These are phyloP conservation scores for Microcebus tavaratra DNA, from an alignment of 2,113 vertebrate species.

Conservation along the genomic window DNA sequence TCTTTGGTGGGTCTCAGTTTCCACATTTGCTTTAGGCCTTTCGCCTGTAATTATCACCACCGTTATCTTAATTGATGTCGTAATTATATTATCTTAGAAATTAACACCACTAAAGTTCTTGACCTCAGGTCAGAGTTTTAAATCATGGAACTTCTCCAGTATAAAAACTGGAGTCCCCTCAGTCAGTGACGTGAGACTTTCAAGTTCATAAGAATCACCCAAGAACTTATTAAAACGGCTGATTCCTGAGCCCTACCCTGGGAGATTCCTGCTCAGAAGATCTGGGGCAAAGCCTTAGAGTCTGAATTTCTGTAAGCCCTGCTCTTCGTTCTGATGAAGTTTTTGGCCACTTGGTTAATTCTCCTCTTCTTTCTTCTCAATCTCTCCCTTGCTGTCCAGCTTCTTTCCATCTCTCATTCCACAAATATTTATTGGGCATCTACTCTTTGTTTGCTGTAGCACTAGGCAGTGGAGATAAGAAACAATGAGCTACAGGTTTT, in stretches of 20 bases:
- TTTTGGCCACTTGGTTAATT: not conserved
- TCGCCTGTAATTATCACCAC: not conserved
- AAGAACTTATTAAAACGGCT: not conserved
- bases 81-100: slow-evolving; percentile 59
- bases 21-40: not conserved
- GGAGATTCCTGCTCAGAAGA: not conserved
- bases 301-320: not conserved
- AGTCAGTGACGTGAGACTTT: not conserved
- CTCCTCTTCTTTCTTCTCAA: not conserved
- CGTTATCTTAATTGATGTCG: slow-evolving; percentile 43
- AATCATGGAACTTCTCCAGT: not conserved
- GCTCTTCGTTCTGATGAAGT: not conserved
- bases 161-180: not conserved
- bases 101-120: slow-evolving; percentile 1
- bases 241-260: not conserved
- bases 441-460: not conserved
- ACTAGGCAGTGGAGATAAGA: not conserved
- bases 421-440: not conserved
- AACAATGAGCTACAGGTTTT: not conserved
- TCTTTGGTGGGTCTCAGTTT: not conserved
- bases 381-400: not conserved
- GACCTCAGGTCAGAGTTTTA: slow-evolving; percentile 18
- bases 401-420: not conserved
- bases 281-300: not conserved
- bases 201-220: not conserved